Base-by-base conservation (phyloP, 2,888 invertebrate genomes). In the Philonicus albiceps region DNA sequence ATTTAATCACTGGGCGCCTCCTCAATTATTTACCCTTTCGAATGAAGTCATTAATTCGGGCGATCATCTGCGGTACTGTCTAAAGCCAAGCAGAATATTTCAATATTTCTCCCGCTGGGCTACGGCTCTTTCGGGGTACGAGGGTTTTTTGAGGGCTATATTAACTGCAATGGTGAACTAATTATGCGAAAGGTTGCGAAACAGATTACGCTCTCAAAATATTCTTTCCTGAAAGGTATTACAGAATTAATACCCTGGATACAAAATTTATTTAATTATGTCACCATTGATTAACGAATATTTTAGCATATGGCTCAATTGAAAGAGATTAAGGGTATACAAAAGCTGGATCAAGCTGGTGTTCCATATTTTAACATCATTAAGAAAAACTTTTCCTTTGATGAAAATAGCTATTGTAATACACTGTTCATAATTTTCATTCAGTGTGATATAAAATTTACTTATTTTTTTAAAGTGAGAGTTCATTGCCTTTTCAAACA, bases 1-100 rank as follows among this genome's bases (percentile, higher is more conserved):
- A 76, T 40, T 76, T 76, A 76, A 76, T 76, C 40, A 76, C 76
- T 19, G 13, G 22, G 40, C 27, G 40, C 27, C 37, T 22, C 22
- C 40, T 76, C 13, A 76, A 76, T 40, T 76, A 76, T 76, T 76
- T 76, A 76, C 76, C 76, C 76, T 22, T 76, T 76, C 19, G 76
- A 40, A 64, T 64, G 64, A 22, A 64, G 22, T 64, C 64, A 64
- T 64, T 64, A 64, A 64, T 22, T 64, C 22, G 22, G 11, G 64
- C 64, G 64, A 64, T 64, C 64, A 64, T 22, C 64, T 64, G 22
- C 11, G 64, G 64, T 11, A 27, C 27, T 27, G 3, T 8, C 64
- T 11, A 64, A 64, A 64, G 64, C 64, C 64, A 13, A 27, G n/a
- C 64, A 64, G 64, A 64, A 64, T 64, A 22, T 22, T 64, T 64